Conservation (phyloP, 2,888 invertebrate genomes). For the Lochmaea capreae region DNA sequence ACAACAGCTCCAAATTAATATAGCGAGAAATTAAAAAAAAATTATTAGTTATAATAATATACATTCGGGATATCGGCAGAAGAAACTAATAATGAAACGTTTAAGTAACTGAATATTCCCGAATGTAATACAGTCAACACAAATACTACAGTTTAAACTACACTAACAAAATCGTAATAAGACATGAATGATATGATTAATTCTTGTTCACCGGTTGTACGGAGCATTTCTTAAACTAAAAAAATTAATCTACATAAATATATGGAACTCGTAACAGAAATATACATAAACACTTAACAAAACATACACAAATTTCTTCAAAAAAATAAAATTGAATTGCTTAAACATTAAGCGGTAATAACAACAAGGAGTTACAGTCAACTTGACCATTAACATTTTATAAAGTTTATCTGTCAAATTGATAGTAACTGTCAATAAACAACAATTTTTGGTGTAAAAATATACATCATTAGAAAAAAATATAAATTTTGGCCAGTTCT, state of each 20-base stretch:
- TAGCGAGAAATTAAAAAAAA: conserved; percentile 38
- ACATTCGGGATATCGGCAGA: background rate
- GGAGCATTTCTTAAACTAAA: conserved; percentile 47
- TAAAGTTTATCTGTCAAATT: background rate
- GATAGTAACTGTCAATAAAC: background rate
- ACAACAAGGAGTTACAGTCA: background rate
- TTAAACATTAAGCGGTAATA: conserved; percentile 24
- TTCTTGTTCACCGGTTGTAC: conserved; percentile 59
- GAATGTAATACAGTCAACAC: conserved; percentile 31
- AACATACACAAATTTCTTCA: conserved; percentile 11
- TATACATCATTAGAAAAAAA: background rate
- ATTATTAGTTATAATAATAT: background rate
- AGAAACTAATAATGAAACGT: conserved; percentile 13
- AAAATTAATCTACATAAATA: conserved; percentile 40
- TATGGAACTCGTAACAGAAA: conserved; percentile 30
- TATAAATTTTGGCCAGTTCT: background rate
- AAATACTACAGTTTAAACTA: conserved; percentile 43
- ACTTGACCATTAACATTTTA: background rate
- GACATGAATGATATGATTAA: conserved; percentile 62
- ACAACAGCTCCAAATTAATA: conserved; percentile 60
- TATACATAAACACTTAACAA: conserved; percentile 21
- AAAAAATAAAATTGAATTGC: background rate
- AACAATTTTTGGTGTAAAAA: background rate
- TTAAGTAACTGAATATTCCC: conserved; percentile 20
- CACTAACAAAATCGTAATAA: conserved; percentile 49